Base-by-base conservation (phyloP, 1,140 invertebrate species). In the Drosophila virilis region DNA sequence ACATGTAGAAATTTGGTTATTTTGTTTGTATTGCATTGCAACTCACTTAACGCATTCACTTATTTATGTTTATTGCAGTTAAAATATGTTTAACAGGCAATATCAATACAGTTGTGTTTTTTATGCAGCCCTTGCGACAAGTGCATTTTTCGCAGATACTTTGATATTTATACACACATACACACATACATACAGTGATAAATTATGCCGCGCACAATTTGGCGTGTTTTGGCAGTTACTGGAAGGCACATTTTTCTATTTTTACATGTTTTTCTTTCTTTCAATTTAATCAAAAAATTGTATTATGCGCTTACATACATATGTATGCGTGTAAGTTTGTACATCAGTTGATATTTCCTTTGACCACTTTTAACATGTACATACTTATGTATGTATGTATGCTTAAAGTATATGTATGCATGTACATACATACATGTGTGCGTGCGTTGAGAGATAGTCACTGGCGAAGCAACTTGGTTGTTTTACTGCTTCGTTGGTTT, bases 401-500 rank as follows among this genome's bases (percentile, higher is more conserved):
- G 54, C 54, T 57, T 57, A 57, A 57, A 42, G 54, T 64, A 54
- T 64, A 64, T 65, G 68, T 65, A 55, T 71, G 35, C 45, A 50
- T 46, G 46, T 68, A 73, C 70, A 81, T 77, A 51, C 66, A 67
- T 82, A 79, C 79, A 76, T 71, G 78, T 80, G 83, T 88, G 83
- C 76, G 83, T 85, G 61, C 67, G 73, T 70, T 78, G 57, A 58
- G 59, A 85, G 80, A 83, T 85, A 70, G 69, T 64, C 81, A 85
- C 81, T 85, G 71, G 58, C 54, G 67, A 67, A 67, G 73, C 68
- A 75, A 82, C 76, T 88, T 79, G 74, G 69, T 65, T 65, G 71
- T 74, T 85, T 89, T 88, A 86, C 68, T 83, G 72, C 71, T 82
- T 64, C 73, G 65, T 54, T 42, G 51, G 33, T 51, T 73, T 78